A percentile compares a stretch with the other conserved stretches of the same genome.
phyloP scores from a whole-genome alignment of 2,888 invertebrate genomes.

The Drosophila mettleri region DNA sequence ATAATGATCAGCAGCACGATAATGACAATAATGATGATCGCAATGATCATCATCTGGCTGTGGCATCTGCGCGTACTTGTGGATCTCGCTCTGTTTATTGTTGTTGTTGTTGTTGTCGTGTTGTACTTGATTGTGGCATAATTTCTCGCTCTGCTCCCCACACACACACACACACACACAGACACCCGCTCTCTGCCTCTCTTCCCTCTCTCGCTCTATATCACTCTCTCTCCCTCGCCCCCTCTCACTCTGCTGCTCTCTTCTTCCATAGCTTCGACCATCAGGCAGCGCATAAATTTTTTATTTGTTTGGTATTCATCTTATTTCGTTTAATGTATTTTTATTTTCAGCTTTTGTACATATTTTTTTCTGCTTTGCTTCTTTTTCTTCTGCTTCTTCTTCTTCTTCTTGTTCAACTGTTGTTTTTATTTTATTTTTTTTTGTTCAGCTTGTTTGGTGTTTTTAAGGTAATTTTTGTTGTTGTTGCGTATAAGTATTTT shows the following conservation, averaged over 20 bases:
- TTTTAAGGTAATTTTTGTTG: conserved; percentile 80
- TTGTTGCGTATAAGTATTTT: conserved; percentile 76
- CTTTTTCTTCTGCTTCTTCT: too few species aligned
- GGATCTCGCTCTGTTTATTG: conserved; percentile 54
- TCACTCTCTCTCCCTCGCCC: neutral
- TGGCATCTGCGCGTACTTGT: conserved; percentile 37
- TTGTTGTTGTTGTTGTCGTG: conserved; percentile 43
- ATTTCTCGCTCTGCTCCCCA: conserved; percentile 58
- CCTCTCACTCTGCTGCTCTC: neutral
- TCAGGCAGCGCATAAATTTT: conserved; percentile 73
- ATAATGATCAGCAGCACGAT: conserved; percentile 27
- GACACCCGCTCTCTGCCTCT: neutral
- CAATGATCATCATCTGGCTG: conserved; percentile 23
- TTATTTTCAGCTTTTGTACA: conserved; percentile 76
- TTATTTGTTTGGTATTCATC: conserved; percentile 82
- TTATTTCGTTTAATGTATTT: conserved; percentile 80
- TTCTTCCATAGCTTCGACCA: conserved; percentile 30
- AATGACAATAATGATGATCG: conserved; percentile 38
- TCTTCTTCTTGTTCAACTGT: conserved; percentile 47
- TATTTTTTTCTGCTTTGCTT: conserved; percentile 30
- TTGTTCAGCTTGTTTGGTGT: conserved; percentile 77
- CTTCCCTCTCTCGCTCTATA: neutral
- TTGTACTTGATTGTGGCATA: conserved; percentile 82
- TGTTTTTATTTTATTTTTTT: conserved; percentile 59
- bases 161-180: conserved; percentile 4